Evolutionary conservation across 1,140 invertebrate species (phyloP).

Genomic region (Saccostrea echinata): DNA sequence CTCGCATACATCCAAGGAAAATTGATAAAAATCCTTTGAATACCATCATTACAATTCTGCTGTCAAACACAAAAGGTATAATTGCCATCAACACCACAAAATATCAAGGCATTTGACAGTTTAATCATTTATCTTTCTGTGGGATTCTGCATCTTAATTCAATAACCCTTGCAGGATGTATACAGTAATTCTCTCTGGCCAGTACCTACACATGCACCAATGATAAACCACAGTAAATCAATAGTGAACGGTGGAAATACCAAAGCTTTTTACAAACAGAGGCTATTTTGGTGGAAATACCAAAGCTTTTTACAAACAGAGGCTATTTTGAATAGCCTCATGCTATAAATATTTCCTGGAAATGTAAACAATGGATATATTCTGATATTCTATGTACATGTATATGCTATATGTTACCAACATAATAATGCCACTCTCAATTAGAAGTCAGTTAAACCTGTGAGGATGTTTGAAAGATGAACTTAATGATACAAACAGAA

Average conservation of each 20-base stretch:
- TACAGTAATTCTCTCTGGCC: not conserved
- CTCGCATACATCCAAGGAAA: not conserved
- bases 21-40: not conserved
- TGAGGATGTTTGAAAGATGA: too few species aligned
- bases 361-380: constrained; percentile 12
- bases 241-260: not conserved
- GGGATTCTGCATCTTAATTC: not conserved
- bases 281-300: not conserved
- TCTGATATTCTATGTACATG: not conserved
- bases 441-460: too few species aligned
- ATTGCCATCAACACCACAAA: not conserved
- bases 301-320: not conserved
- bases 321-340: not conserved
- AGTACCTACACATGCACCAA: not conserved
- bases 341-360: not conserved
- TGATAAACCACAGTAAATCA: not conserved
- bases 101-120: not conserved
- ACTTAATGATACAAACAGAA: too few species aligned
- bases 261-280: not conserved
- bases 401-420: too few species aligned
- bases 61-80: not conserved
- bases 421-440: too few species aligned
- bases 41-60: too few species aligned
- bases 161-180: not conserved
- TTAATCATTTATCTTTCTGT: not conserved